phyloP scores from a whole-genome alignment of 2,113 vertebrate genomes.

The Condylura cristata region DNA sequence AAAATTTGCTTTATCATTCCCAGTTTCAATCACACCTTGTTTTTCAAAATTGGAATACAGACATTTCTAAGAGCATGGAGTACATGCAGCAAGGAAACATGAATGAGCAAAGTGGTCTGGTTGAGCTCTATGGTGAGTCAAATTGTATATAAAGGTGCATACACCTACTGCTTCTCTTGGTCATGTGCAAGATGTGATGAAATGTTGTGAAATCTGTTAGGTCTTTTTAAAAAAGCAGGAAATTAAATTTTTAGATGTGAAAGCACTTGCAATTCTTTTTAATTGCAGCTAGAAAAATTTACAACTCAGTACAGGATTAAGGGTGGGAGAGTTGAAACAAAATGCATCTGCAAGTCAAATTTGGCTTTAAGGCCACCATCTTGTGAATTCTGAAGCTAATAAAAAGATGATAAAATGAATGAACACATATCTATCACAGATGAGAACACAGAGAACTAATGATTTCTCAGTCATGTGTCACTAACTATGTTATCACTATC shows the following conservation, averaged over 20 bases:
- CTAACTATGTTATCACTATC: neutral
- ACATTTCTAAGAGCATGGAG: too few relatives aligned
- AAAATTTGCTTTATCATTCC: neutral
- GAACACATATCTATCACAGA: neutral
- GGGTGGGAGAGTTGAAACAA: neutral
- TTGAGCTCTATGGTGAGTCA: neutral
- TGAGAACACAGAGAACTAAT: neutral
- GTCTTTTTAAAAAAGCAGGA: neutral
- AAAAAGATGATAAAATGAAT: constrained; percentile 8
- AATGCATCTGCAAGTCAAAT: neutral
- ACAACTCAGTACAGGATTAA: neutral
- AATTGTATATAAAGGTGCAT: neutral
- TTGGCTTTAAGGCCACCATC: neutral
- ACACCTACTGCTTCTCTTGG: neutral
- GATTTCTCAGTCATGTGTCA: neutral
- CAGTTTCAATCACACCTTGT: neutral
- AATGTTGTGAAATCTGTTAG: neutral
- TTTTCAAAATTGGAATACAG: too few relatives aligned
- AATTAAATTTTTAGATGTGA: neutral
- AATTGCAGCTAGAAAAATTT: neutral
- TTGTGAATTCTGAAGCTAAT: constrained; percentile 10
- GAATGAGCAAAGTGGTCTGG: neutral
- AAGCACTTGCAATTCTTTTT: constrained; percentile 37
- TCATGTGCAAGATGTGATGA: neutral
- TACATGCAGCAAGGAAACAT: neutral